Conservation (phyloP, 2,888 invertebrate species). For the Amblyjoppa proteus region DNA sequence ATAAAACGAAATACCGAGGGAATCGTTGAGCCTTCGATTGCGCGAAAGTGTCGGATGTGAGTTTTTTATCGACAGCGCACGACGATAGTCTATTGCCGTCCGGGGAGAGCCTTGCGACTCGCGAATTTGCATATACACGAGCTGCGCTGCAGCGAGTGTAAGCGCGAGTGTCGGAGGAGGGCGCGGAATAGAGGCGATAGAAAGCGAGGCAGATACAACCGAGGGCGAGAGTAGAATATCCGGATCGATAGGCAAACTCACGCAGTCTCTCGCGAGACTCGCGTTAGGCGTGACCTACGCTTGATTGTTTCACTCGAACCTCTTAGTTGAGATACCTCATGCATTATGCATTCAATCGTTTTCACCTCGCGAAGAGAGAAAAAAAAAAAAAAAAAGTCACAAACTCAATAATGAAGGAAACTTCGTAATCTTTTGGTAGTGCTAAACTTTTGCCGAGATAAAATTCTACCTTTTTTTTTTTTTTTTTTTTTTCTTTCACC, state of each 20-base stretch:
- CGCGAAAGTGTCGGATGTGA: constrained; percentile 9
- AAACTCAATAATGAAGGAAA: not conserved
- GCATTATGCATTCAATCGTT: not conserved
- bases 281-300: constrained; percentile 46
- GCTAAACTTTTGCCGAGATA: not conserved
- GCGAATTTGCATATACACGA: constrained; percentile 25
- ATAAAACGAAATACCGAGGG: constrained; percentile 8
- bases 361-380: not conserved
- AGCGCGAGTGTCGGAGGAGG: constrained; percentile 5
- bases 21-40: constrained; percentile 1
- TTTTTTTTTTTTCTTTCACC: not conserved
- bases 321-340: not conserved
- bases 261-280: constrained; percentile 58
- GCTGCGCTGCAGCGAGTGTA: not conserved
- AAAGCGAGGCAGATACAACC: not conserved
- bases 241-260: constrained; percentile 61
- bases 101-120: not conserved
- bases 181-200: constrained; percentile 26
- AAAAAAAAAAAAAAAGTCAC: no score
- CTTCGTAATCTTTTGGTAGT: not conserved
- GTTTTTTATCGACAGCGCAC: not conserved
- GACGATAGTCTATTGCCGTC: constrained; percentile 10
- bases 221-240: constrained; percentile 29
- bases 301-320: constrained; percentile 11
- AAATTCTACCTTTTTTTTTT: not conserved